Conservation (phyloP, 2,888 invertebrate genomes). For the Enchytraeus crypticus region DNA sequence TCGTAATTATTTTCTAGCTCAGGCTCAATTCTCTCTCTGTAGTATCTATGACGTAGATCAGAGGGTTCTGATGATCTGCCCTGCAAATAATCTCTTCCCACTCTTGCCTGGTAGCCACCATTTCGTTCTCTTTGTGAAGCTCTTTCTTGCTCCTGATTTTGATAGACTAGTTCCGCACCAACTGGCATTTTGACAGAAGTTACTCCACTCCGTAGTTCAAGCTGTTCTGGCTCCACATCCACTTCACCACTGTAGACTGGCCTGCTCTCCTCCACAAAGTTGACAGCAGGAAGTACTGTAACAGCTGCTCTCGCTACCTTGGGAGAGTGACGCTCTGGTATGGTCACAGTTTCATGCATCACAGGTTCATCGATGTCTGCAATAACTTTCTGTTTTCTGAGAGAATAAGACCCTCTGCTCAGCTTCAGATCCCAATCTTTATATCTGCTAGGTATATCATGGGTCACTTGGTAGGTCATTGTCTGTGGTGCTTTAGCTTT, state of each 20-base stretch:
- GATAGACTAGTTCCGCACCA: too few species aligned
- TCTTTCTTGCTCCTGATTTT: too few species aligned
- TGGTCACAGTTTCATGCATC: background rate
- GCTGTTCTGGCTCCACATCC: background rate
- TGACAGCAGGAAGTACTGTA: background rate
- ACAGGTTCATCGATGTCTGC: background rate
- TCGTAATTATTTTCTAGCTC: too few species aligned
- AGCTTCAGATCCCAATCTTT: background rate
- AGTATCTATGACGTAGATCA: too few species aligned
- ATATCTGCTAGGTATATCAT: background rate
- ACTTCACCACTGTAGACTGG: background rate
- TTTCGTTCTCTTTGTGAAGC: too few species aligned
- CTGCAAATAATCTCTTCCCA: too few species aligned
- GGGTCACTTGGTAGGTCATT: background rate
- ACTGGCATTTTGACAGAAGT: background rate
- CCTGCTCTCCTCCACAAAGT: background rate
- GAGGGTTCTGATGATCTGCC: too few species aligned
- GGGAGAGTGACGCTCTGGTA: background rate
- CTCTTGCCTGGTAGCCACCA: too few species aligned
- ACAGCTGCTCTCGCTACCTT: too few species aligned
- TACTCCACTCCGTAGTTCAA: background rate
- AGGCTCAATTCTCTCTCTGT: too few species aligned
- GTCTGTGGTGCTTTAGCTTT: background rate
- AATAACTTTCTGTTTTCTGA: background rate
- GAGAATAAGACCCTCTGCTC: background rate